These are phyloP conservation scores for Tinea semifulvella DNA, from an alignment of 2,888 invertebrate genomes.

Conservation along the genomic window DNA sequence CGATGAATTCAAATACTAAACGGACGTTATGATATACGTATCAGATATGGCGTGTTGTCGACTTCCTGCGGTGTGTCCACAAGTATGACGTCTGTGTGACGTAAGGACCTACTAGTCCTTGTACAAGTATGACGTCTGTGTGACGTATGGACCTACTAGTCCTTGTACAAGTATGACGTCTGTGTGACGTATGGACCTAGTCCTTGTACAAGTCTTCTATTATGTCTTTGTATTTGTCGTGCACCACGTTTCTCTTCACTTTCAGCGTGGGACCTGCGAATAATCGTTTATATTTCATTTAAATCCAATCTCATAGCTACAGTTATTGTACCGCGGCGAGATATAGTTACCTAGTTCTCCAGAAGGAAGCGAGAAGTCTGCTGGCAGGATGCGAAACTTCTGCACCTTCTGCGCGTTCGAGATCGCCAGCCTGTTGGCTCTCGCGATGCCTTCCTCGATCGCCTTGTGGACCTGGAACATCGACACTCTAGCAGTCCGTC, in stretches of 20 bases:
- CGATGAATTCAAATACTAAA: too few relatives aligned
- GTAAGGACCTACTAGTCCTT: too few relatives aligned
- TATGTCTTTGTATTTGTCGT: slow-evolving; percentile 77
- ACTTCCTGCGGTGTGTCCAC: too few relatives aligned
- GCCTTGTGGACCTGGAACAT: slow-evolving; percentile 71
- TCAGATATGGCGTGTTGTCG: too few relatives aligned
- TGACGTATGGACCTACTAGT: too few relatives aligned
- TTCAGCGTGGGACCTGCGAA: slow-evolving; percentile 87
- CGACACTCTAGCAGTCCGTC: too few relatives aligned
- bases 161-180: too few relatives aligned
- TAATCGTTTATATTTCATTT: slow-evolving; percentile 20
- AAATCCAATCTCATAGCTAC: background rate
- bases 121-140: too few relatives aligned
- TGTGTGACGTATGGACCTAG: too few relatives aligned
- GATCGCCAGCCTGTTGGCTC: slow-evolving; percentile 80
- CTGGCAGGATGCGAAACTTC: slow-evolving; percentile 84
- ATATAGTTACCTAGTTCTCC: slow-evolving; percentile 80
- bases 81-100: too few relatives aligned
- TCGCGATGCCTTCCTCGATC: slow-evolving; percentile 81
- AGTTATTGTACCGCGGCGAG: background rate
- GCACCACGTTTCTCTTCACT: slow-evolving; percentile 80
- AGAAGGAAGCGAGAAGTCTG: slow-evolving; percentile 85
- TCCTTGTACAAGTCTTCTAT: slow-evolving; percentile 81
- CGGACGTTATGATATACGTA: too few relatives aligned
- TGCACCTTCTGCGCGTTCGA: slow-evolving; percentile 91